Conservation (phyloP, 2,888 invertebrate species). For the Mylabris sibirica region DNA sequence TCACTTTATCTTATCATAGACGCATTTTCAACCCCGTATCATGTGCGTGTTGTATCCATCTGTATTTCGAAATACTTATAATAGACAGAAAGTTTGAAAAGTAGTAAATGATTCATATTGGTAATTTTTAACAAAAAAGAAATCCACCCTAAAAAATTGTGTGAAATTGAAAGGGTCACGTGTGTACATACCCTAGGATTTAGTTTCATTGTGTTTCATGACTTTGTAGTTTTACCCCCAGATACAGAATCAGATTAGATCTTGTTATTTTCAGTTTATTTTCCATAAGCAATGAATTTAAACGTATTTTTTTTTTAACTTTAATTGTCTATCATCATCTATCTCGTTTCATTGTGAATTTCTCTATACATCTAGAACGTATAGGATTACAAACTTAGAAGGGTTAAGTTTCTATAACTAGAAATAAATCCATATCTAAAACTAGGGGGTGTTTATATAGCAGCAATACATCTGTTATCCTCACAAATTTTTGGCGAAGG, state of each 20-base stretch:
- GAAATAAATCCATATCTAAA: slow-evolving; percentile 25
- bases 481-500: slow-evolving; percentile 49
- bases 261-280: slow-evolving; percentile 23
- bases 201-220: slow-evolving; percentile 59
- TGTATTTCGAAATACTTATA: background rate
- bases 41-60: background rate
- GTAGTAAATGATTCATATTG: slow-evolving; percentile 60
- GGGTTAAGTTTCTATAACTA: slow-evolving; percentile 34
- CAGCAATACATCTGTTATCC: slow-evolving; percentile 56
- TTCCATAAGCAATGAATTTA: slow-evolving; percentile 21
- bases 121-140: slow-evolving; percentile 26
- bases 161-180: slow-evolving; percentile 60
- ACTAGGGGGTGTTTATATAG: slow-evolving; percentile 35
- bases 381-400: slow-evolving; percentile 46
- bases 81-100: background rate
- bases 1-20: slow-evolving; percentile 23
- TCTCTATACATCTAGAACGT: slow-evolving; percentile 48
- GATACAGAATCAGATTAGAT: slow-evolving; percentile 27
- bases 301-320: slow-evolving; percentile 17
- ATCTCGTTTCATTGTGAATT: slow-evolving; percentile 47
- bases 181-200: slow-evolving; percentile 51
- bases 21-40: slow-evolving; percentile 19
- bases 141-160: slow-evolving; percentile 53
- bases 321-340: slow-evolving; percentile 41
- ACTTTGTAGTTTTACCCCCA: slow-evolving; percentile 58